Evolutionary conservation across 2,888 invertebrate genomes (phyloP), one percentile per base, ranked within the genome.

Genomic region (Oeneis ivallda): DNA sequence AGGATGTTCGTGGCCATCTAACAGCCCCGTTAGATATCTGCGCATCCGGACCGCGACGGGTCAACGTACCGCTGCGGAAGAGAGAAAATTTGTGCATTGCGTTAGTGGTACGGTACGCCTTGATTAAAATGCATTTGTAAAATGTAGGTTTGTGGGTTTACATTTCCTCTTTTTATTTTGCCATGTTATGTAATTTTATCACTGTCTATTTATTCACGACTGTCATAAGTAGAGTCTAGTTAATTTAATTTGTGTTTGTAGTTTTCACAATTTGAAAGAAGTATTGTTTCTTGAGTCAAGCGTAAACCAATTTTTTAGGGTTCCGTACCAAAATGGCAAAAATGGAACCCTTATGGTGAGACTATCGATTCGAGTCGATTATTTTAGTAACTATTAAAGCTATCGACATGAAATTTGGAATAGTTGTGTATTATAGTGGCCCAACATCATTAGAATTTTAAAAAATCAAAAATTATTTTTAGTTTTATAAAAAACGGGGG

Each of bases 1-100:
- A 72, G 71, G 69, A 71, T 71, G 63, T 68, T 61, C 69, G 67
- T 62, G 67, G 67, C 62, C 64, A 61, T 60, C 63, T 62, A 64
- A 64, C 61, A 70, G 68, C 66, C 72, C 74, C 75, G 75, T 74
- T 75, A 74, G 71, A 71, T 72, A 71, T 71, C 71, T 67, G 71
- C 70, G 71, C 72, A 73, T 74, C 74, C 74, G 75, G 67, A 68
- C 60, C 68, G 62, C 64, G 54, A 56, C 66, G 70, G 74, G 73
- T 74, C 74, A 72, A 65, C 65, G 74, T 67, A 71, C 72, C 68
- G 71, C 66, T 68, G 66, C 74, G 71, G 73, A 71, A 70, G 74
- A 78, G 74, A 77, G 74, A 74, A 78, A 76, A 78, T 76, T 74
- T 74, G 69, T 69, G 62, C 64, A 59, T 53, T 62, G 60, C 50